Evolutionary conservation across 2,888 invertebrate genomes (phyloP).

Genomic region (Folsomia manolachei): DNA sequence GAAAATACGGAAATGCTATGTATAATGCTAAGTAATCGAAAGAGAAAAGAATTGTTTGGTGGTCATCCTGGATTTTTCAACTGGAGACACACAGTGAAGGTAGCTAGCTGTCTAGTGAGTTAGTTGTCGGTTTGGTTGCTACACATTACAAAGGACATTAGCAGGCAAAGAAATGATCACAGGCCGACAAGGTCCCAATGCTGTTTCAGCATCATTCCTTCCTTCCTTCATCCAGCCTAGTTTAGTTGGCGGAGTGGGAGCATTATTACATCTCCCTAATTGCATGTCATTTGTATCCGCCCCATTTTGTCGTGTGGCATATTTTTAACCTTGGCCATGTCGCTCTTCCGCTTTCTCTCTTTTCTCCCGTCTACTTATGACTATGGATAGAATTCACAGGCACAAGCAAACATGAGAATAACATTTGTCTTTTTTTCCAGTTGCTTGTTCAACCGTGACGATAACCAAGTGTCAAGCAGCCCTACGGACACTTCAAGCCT

Average conservation of each 20-base stretch:
- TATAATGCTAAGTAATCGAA: no score
- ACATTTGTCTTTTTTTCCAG: constrained; percentile 61
- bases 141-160: neutral
- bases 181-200: neutral
- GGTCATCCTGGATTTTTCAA: no score
- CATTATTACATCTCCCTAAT: constrained; percentile 17
- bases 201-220: neutral
- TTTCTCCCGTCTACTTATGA: neutral
- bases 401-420: constrained; percentile 29
- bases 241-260: neutral
- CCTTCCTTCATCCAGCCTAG: neutral
- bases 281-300: constrained; percentile 25
- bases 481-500: constrained; percentile 80
- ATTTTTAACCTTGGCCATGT: neutral
- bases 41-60: no score
- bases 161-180: no score
- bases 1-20: no score
- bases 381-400: no score
- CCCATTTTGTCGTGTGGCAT: neutral
- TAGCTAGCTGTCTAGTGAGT: no score
- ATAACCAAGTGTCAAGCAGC: constrained; percentile 92
- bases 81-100: no score
- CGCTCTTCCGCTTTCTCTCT: neutral
- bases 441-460: constrained; percentile 88
- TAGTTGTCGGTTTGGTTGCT: no score